A percentile compares a stretch with the other conserved stretches of the same genome.
phyloP scores from a whole-genome alignment of 2,888 invertebrate species.

The Acronicta leporina region DNA sequence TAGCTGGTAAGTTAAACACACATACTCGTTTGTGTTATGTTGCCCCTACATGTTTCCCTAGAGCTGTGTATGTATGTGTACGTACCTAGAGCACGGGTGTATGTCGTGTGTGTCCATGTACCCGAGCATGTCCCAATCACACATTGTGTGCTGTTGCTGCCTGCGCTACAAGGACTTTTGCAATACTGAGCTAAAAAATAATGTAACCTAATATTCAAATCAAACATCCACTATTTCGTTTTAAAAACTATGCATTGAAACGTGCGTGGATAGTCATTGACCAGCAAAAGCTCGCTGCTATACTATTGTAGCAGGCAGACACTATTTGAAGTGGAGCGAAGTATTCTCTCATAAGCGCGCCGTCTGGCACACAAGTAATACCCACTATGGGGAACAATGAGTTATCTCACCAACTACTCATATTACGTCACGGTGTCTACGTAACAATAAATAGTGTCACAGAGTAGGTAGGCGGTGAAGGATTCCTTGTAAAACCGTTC shows the following conservation, averaged over 20 bases:
- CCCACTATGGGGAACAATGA: conserved; percentile 67
- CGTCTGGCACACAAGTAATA: conserved; percentile 72
- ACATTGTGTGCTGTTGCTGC: too few relatives aligned
- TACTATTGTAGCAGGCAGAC: conserved; percentile 25
- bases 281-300: conserved; percentile 22
- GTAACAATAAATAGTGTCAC: conserved; percentile 55
- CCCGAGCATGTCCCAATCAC: background rate
- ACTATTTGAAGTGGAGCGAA: conserved; percentile 71
- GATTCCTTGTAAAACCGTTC: conserved; percentile 29
- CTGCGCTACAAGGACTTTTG: too few relatives aligned
- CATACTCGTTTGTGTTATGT: conserved; percentile 20
- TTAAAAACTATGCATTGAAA: too few relatives aligned
- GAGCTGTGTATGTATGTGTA: background rate
- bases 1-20: conserved; percentile 40
- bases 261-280: background rate
- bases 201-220: too few relatives aligned
- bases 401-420: conserved; percentile 58
- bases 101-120: background rate
- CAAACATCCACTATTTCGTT: too few relatives aligned
- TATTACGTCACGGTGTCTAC: conserved; percentile 55
- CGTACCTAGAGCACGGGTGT: conserved; percentile 25
- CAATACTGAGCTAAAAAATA: too few relatives aligned
- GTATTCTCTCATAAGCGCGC: conserved; percentile 53
- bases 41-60: conserved; percentile 10
- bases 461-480: conserved; percentile 42